Evolutionary conservation across 2,888 invertebrate genomes (phyloP).

Genomic region (Cataglyphis albicans): DNA sequence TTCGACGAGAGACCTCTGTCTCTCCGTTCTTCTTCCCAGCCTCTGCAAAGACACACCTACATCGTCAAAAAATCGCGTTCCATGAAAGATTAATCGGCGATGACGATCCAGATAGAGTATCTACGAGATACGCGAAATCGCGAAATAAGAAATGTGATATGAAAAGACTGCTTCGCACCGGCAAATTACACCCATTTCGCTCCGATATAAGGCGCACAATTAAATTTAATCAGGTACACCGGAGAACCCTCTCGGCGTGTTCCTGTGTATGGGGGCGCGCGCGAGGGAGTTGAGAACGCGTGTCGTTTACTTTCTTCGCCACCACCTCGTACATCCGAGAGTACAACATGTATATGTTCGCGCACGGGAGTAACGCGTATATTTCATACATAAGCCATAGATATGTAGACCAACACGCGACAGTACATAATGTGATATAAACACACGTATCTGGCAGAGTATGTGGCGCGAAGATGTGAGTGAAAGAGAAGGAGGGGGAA

Average conservation of each 20-base stretch:
- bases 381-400: slow-evolving; percentile 72
- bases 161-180: neutral
- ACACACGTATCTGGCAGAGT: slow-evolving; percentile 65
- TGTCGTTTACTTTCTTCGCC: slow-evolving; percentile 68
- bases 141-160: slow-evolving; percentile 6
- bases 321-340: slow-evolving; percentile 74
- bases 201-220: slow-evolving; percentile 50
- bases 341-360: slow-evolving; percentile 71
- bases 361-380: slow-evolving; percentile 74
- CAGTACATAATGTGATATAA: slow-evolving; percentile 79
- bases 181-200: slow-evolving; percentile 18
- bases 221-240: slow-evolving; percentile 64
- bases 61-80: slow-evolving; percentile 28
- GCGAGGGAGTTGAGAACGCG: slow-evolving; percentile 20
- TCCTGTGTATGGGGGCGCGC: neutral
- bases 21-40: neutral
- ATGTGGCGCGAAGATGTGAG: slow-evolving; percentile 62
- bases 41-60: slow-evolving; percentile 24
- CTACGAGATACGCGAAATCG: neutral
- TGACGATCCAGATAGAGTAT: neutral
- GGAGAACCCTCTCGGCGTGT: neutral
- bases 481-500: slow-evolving; percentile 51
- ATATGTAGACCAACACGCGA: slow-evolving; percentile 74
- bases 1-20: slow-evolving; percentile 49
- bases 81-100: neutral